Base-by-base conservation (phyloP, 2,888 invertebrate species). In the Drosophila ochracea region DNA sequence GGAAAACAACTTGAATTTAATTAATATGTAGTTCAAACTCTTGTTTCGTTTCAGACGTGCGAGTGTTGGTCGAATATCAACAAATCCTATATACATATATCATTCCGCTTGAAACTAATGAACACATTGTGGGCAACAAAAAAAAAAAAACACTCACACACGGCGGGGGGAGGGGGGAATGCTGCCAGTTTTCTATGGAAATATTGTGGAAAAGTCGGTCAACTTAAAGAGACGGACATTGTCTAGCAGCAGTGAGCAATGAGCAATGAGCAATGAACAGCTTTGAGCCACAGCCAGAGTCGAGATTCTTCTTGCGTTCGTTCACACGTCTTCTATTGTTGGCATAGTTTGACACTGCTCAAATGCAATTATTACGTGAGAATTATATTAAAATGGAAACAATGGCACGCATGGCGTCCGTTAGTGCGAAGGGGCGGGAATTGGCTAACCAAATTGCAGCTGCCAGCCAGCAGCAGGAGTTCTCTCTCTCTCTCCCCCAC, bases 321-420 rank as follows among this genome's bases (percentile, higher is more conserved):
- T 77, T 78, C 78, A 78, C 78, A 81, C 78, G 78, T 81, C 69
- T 65, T 30, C 62, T 64, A 64, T 78, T 78, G 82, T 79, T 79
- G 72, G 83, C 78, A 85, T 77, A 85, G 86, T 66, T 83, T 82
- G 82, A 71, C 75, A 84, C 83, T 68, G 74, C 77, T 84, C 88
- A 87, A 84, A 91, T 75, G 91, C 89, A 91, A 92, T 91, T 92
- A 91, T 91, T 89, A 91, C 92, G 92, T 91, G 91, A 90, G 91
- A 91, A 91, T 91, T 87, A 90, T 90, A 89, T 84, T 89, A 91
- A 89, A 89, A 84, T 81, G 81, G 81, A 91, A 91, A 91, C 91
- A 91, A 92, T 91, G 73, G 73, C 68, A 69, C 62, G 78, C 76
- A 41, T 28, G 65, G 50, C 21, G 33, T 33, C 47, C 5, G 47